phyloP scores from a whole-genome alignment of 2,797 vertebrate species.

The Arnoldichthys spilopterus region DNA sequence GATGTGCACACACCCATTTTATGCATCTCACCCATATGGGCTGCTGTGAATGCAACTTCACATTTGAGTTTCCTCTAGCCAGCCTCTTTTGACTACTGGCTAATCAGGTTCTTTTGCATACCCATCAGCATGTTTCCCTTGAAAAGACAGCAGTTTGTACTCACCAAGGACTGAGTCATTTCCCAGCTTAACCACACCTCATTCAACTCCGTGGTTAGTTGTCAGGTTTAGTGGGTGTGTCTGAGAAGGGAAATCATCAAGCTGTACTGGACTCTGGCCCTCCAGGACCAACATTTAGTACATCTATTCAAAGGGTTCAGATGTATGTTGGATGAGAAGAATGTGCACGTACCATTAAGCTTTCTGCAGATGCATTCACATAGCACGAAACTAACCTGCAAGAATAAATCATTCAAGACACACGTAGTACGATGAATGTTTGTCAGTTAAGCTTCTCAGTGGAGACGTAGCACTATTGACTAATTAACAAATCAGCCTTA shows the following conservation, averaged over 20 bases:
- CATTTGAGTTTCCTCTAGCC: conserved; percentile 47
- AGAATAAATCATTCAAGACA: no score
- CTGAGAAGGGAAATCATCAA: neutral
- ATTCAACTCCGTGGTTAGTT: neutral
- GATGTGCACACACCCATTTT: conserved; percentile 27
- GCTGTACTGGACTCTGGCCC: neutral
- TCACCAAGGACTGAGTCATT: no score
- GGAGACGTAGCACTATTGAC: neutral
- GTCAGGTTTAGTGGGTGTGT: neutral
- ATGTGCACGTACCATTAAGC: neutral
- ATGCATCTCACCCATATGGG: conserved; percentile 36
- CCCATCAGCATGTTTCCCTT: conserved; percentile 36
- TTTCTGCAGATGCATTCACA: neutral
- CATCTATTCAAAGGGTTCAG: neutral
- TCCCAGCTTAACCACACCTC: neutral
- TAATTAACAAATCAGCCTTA: conserved; percentile 5
- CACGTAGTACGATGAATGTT: no score
- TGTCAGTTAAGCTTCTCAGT: no score
- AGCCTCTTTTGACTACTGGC: conserved; percentile 41
- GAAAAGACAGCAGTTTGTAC: conserved; percentile 6
- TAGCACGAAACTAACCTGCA: neutral
- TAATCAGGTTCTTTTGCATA: conserved; percentile 43
- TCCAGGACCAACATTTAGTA: neutral
- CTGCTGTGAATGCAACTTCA: conserved; percentile 41
- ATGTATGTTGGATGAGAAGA: neutral